Conservation (phyloP, 2,888 invertebrate genomes). For the Chydorus sphaericus region DNA sequence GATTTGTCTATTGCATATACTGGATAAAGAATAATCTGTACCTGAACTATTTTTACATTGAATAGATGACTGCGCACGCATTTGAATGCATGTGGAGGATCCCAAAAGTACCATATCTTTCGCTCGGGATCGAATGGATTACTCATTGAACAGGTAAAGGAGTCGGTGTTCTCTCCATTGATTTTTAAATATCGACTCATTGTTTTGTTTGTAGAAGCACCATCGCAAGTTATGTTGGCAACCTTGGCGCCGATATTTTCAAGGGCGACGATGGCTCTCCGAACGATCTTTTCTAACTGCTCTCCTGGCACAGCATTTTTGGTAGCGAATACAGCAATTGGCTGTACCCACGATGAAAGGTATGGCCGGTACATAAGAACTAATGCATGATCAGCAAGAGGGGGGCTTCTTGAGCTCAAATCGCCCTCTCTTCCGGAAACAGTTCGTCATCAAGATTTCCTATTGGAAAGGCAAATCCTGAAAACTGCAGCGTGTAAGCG, state of each 20-base stretch:
- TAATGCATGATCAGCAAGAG: neutral
- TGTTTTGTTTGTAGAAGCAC: neutral
- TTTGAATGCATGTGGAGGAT: neutral
- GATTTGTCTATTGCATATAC: too few relatives aligned
- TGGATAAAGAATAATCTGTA: too few relatives aligned
- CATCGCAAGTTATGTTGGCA: neutral
- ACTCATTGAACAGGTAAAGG: neutral
- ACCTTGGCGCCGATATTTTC: neutral
- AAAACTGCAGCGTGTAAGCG: too few relatives aligned
- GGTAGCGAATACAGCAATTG: neutral
- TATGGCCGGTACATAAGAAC: neutral
- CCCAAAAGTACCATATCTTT: neutral
- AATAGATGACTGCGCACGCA: neutral
- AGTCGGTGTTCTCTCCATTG: neutral
- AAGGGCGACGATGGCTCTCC: neutral
- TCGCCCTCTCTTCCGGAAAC: too few relatives aligned
- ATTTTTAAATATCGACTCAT: neutral
- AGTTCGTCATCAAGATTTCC: too few relatives aligned
- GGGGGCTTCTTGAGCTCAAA: too few relatives aligned
- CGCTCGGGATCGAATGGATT: neutral
- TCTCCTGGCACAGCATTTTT: neutral
- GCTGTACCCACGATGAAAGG: neutral
- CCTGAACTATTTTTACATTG: neutral
- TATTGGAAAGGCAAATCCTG: too few relatives aligned
- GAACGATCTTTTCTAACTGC: neutral